Evolutionary conservation across 2,797 vertebrate genomes (phyloP), one percentile per base, ranked within the genome.

Genomic region (Leptoclinus maculatus): DNA sequence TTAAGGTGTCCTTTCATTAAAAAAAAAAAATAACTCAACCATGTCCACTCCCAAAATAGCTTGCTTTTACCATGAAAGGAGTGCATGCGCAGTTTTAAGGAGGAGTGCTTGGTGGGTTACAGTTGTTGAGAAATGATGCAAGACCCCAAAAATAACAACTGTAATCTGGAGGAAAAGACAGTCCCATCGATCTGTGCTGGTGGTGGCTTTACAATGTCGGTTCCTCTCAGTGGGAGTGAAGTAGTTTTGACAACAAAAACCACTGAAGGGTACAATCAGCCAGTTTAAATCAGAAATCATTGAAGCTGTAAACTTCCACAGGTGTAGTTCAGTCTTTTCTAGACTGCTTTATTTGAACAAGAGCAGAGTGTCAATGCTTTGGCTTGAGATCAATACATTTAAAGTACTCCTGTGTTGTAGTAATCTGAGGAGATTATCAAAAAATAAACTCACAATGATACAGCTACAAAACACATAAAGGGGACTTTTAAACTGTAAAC

Each of bases 21-120:
- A 29, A 29, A 29, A 29, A 4, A 29, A 29, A 32, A 71, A 56
- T 78, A 71, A 63, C 25, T 32, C 68, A 49, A 25, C 66, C 29
- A 53, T 39, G 71, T 67, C 69, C 71, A 41, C 69, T 71, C 73
- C 78, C 19, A 68, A 74, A 79, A 82, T 75, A 86, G 68, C 38
- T 38, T n/a, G 65, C 27, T 76, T 84, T 93, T 79, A 90, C 91
- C 91, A 89, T 92, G 87, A 91, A 92, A 88, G 90, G 87, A 86
- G 65, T 71, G 86, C 6, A 69, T 66, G 71, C 66, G 76, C 43
- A 76, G 62, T 84, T 85, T 87, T 76, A 85, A 78, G 79, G 27
- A 62, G 66, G 59, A 45, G 79, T 56, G 56, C 74, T 71, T 53
- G 38, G 49, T 66, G 73, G 73, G 78, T 68, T 84, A 57, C 71